Evolutionary conservation across 2,797 vertebrate species (phyloP), one percentile per base, ranked within the genome.

Genomic region (Anguilla pacifica): DNA sequence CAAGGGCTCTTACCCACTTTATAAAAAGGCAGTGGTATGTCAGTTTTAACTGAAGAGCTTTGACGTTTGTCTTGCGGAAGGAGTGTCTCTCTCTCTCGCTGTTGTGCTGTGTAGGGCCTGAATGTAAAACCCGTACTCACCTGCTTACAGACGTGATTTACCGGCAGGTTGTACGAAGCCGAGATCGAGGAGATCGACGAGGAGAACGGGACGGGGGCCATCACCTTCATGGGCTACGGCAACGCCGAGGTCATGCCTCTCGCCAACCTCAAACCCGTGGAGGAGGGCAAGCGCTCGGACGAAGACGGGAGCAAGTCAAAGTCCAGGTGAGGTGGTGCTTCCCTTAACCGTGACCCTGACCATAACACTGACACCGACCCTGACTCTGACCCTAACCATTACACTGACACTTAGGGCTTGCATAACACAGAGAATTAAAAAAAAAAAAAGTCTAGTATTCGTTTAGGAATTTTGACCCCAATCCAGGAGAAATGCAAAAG

Each of bases 101-200:
- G 19, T 91, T 83, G 43, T 85, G 83, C 91, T 77, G 87, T 88
- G 85, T 88, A 88, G 92, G 92, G 88, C 89, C 92, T 87, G 90
- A 89, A 92, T 97, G 92, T 94, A 93, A 95, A 94, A 96, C 96
- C 96, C 95, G 95, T 98, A 99, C 98, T 99, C 98, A 99, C 98
- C 97, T 97, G 98, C 98, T 99, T 99, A 99, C 98, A 99, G 98
- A 96, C 96, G 96, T 98, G 97, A 97, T 98, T 98, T 96, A 96
- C 98, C 98, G 97, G 92, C 97, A 99, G 99, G 97, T 95, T 97
- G 95, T 99, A 99, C 2, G 98, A 99, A 93, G 99, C 98, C 70
- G 99, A 99, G 95, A 99, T 99, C 91, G 99, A 99, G 95, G 99
- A 99, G 96, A 97, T 99, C 94, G 98, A 99, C 91, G 96, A 96